Conservation (phyloP, 2,888 invertebrate species). For the Ormyrus rosae region DNA sequence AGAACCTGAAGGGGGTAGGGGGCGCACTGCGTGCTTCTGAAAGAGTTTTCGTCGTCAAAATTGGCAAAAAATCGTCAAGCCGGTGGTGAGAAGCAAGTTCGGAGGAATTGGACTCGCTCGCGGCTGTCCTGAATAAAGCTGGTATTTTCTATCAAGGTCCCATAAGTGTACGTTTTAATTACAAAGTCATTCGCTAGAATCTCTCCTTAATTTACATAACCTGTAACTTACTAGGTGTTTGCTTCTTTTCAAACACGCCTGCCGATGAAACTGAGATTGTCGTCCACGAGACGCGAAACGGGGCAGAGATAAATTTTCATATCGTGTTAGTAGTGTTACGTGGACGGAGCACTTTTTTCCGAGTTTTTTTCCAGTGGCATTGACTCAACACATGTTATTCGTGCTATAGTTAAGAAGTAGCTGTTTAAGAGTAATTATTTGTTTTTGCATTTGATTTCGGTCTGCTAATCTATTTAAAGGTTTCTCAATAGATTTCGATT, state of each 20-base stretch:
- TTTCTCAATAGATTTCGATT: conserved; percentile 17
- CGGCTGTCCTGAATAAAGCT: background rate
- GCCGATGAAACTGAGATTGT: too few species aligned
- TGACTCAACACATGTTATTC: too few species aligned
- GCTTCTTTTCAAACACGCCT: background rate
- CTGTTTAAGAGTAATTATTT: too few species aligned
- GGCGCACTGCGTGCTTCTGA: conserved; percentile 30
- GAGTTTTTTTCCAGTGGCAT: too few species aligned
- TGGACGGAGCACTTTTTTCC: background rate
- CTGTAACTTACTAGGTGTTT: conserved; percentile 33
- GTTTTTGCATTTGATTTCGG: too few species aligned
- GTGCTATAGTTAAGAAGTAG: too few species aligned
- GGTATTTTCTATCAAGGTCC: conserved; percentile 20
- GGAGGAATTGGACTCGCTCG: too few species aligned
- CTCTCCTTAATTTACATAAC: conserved; percentile 46
- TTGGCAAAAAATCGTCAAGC: conserved; percentile 20
- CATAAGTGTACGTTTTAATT: background rate
- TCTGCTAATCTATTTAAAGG: conserved; percentile 14
- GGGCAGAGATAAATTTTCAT: background rate
- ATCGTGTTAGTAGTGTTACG: background rate
- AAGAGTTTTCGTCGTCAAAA: conserved; percentile 22
- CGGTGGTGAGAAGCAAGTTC: background rate
- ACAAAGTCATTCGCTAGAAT: conserved; percentile 1
- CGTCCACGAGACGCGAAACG: too few species aligned
- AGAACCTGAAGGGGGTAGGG: conserved; percentile 13